Conservation (phyloP, 2,113 vertebrate species). For the Bambusicola thoracicus region DNA sequence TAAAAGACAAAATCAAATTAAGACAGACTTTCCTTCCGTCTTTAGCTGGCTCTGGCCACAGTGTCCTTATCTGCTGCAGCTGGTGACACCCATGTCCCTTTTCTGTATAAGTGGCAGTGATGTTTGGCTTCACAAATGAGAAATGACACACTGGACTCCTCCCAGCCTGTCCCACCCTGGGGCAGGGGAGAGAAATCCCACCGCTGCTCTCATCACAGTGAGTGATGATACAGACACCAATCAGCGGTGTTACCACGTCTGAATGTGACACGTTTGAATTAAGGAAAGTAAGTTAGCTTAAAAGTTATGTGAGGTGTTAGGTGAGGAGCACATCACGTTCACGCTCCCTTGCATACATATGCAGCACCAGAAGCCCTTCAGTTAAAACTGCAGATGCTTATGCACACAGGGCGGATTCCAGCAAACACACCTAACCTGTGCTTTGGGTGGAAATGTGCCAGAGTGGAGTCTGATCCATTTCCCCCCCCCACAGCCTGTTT, state of each 20-base stretch:
- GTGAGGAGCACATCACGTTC: neutral
- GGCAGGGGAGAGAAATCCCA: neutral
- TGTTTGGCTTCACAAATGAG: constrained; percentile 2
- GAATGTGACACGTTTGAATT: neutral
- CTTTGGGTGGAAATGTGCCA: neutral
- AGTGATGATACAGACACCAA: neutral
- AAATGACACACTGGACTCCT: neutral
- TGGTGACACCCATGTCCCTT: neutral
- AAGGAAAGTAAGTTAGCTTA: too few relatives aligned
- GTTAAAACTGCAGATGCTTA: neutral
- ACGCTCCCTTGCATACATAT: neutral
- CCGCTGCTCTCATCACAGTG: neutral
- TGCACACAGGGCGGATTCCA: neutral
- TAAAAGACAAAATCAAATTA: neutral
- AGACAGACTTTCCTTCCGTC: neutral
- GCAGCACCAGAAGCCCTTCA: neutral
- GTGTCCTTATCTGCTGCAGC: neutral
- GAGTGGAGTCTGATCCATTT: neutral
- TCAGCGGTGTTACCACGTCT: neutral
- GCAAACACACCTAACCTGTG: neutral
- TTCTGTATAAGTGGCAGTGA: neutral
- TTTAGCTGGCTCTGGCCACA: neutral
- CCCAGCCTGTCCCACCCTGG: neutral
- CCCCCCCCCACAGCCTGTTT: neutral
- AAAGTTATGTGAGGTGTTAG: too few relatives aligned